These are phyloP conservation scores for Balanococcus diminutus DNA, from an alignment of 2,888 invertebrate genomes.

Conservation along the genomic window DNA sequence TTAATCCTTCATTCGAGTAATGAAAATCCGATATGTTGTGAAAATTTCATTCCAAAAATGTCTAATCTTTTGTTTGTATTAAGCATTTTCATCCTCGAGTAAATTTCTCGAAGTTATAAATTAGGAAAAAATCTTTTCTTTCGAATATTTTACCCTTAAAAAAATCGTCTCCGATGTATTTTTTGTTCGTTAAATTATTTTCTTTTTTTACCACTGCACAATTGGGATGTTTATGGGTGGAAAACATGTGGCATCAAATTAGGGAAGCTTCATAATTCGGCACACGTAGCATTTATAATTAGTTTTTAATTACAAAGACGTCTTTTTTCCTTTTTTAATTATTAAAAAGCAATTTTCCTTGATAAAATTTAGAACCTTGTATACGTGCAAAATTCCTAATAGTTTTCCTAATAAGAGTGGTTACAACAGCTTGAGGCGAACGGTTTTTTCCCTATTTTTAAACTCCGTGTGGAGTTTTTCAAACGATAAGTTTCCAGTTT, in stretches of 20 bases:
- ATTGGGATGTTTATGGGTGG: not conserved
- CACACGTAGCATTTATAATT: not conserved
- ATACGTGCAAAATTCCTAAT: constrained; percentile 1
- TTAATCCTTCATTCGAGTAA: not conserved
- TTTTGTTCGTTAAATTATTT: not conserved
- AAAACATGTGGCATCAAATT: not conserved
- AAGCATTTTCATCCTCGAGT: not conserved
- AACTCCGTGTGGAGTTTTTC: no score
- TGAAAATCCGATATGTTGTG: not conserved
- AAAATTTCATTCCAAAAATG: not conserved
- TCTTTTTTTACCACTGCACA: not conserved
- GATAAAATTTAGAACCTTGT: not conserved
- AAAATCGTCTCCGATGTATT: not conserved
- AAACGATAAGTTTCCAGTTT: no score
- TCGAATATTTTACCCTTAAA: not conserved
- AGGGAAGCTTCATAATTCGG: not conserved
- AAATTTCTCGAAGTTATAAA: not conserved
- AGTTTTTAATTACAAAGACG: constrained; percentile 10
- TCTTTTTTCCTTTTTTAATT: constrained; percentile 1
- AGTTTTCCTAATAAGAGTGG: not conserved
- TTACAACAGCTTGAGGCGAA: not conserved
- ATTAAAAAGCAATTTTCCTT: constrained; percentile 9
- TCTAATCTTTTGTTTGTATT: not conserved
- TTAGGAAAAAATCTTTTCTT: not conserved
- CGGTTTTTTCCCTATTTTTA: not conserved